A percentile compares a stretch with the other conserved stretches of the same genome.
phyloP scores from a whole-genome alignment of 2,113 vertebrate species.

The Stigmatopora argus region DNA sequence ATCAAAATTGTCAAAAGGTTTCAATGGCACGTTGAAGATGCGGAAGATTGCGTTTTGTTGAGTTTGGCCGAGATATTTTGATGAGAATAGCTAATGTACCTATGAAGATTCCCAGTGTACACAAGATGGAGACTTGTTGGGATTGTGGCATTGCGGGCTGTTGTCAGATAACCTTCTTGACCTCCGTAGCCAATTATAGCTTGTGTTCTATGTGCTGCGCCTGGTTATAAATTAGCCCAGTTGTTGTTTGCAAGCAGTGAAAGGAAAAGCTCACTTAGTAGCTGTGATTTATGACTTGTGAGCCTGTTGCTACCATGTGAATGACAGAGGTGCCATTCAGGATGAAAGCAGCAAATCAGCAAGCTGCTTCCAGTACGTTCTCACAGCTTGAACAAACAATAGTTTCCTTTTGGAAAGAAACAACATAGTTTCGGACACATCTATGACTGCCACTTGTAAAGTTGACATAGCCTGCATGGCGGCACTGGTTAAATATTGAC shows the following conservation, averaged over 20 bases:
- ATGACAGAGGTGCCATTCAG: conserved; percentile 55
- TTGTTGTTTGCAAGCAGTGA: conserved; percentile 56
- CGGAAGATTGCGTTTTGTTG: not conserved
- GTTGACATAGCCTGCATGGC: too few relatives aligned
- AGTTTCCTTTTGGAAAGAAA: conserved; percentile 34
- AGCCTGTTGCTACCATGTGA: conserved; percentile 57
- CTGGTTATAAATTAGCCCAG: conserved; percentile 65
- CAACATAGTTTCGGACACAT: conserved; percentile 2
- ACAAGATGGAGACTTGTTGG: not conserved
- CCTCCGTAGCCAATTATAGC: conserved; percentile 42
- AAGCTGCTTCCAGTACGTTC: conserved; percentile 27
- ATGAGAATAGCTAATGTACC: not conserved
- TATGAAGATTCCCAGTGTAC: not conserved
- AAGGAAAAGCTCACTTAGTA: conserved; percentile 67
- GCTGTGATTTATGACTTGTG: conserved; percentile 69
- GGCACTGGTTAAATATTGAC: too few relatives aligned
- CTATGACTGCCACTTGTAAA: not conserved
- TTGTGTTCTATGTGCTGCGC: conserved; percentile 30
- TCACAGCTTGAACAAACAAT: conserved; percentile 43
- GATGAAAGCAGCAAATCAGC: conserved; percentile 51
- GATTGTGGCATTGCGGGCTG: conserved; percentile 2
- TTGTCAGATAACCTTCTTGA: conserved; percentile 44
- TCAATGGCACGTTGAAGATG: not conserved
- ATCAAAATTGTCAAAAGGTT: conserved; percentile 39
- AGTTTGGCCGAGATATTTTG: not conserved